Conservation (phyloP, 2,113 vertebrate genomes). For the Aptenodytes forsteri region DNA sequence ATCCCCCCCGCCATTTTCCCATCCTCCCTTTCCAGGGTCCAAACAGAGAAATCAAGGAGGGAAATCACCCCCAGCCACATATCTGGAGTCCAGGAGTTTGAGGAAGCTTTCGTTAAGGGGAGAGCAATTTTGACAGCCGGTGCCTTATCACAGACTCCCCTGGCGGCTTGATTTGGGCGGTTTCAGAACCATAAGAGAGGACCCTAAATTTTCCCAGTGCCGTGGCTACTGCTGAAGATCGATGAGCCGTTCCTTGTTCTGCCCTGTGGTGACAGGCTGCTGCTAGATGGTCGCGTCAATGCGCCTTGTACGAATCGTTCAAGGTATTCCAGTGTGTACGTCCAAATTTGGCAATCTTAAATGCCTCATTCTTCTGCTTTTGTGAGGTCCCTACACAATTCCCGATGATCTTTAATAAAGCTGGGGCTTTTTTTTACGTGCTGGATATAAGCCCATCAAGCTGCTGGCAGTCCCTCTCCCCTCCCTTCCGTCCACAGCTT, state of each 20-base stretch:
- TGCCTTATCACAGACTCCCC: background rate
- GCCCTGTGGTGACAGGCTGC: background rate
- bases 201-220: background rate
- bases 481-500: background rate
- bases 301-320: background rate
- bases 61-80: rapidly evolving
- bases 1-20: rapidly evolving
- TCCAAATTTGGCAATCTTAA: background rate
- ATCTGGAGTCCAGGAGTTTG: background rate
- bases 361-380: background rate
- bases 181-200: background rate
- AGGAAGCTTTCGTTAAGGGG: background rate
- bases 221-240: background rate
- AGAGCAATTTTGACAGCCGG: background rate
- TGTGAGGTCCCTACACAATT: background rate
- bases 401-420: background rate
- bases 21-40: background rate
- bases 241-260: rapidly evolving
- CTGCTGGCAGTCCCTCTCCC: background rate
- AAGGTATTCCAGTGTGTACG: background rate
- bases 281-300: background rate
- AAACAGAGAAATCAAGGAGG: background rate
- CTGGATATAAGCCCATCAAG: background rate
- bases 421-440: background rate
- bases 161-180: background rate